A percentile compares a stretch with the other conserved stretches of the same genome.
These are phyloP conservation scores for Lagopus muta DNA, from an alignment of 2,113 vertebrate genomes.

Conservation along the genomic window DNA sequence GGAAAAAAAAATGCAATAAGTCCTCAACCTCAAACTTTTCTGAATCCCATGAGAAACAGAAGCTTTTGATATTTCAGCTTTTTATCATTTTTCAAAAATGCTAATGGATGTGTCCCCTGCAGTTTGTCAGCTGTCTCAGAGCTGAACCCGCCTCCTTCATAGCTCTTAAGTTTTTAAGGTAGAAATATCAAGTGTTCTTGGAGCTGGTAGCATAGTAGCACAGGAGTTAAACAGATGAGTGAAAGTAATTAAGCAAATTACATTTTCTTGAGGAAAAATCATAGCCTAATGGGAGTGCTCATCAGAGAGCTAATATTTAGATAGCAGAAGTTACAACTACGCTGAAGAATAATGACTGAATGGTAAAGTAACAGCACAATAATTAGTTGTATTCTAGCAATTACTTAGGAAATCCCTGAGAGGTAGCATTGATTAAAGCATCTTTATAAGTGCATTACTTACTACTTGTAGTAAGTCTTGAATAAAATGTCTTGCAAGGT, in stretches of 20 bases:
- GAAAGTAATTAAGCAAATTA: conserved; percentile 23
- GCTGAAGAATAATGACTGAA: not conserved
- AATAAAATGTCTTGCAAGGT: not conserved
- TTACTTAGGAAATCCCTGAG: conserved; percentile 44
- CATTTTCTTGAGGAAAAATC: not conserved
- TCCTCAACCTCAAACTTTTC: accelerated
- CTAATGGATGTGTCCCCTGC: accelerated
- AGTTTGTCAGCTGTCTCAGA: not conserved
- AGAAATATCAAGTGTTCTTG: not conserved
- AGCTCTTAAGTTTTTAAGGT: not conserved
- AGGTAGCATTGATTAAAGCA: conserved; percentile 41
- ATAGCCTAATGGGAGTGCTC: not conserved
- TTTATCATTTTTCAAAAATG: not conserved
- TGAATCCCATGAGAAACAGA: not conserved
- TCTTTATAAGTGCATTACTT: conserved; percentile 21
- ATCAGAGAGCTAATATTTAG: conserved; percentile 40
- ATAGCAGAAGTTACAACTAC: not conserved
- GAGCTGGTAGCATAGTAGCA: not conserved
- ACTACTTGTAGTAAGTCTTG: not conserved
- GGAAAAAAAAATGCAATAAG: not conserved
- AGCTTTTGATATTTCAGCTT: not conserved
- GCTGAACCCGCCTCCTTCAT: not conserved
- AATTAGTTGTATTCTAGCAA: conserved; percentile 36
- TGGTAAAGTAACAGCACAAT: not conserved
- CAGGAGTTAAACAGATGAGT: conserved; percentile 11